Percentiles rank a stretch among this genome's conserved stretches.
Conservation (phyloP, 2,113 vertebrate genomes). For the Cyphomyrus plagiostoma region DNA sequence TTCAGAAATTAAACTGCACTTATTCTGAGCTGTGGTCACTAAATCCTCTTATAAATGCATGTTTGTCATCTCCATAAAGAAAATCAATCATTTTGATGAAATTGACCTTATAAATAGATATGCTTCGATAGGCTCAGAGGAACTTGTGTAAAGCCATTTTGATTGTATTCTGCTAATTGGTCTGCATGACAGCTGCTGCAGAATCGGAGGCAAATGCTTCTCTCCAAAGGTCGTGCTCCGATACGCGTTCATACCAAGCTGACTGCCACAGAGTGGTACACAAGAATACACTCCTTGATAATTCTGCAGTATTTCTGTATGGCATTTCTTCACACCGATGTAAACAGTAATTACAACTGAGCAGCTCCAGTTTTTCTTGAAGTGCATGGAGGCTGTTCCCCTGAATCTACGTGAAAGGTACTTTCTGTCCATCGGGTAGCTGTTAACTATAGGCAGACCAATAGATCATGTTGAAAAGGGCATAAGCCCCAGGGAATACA, state of each 20-base stretch:
- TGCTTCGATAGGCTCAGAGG: background rate
- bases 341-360: background rate
- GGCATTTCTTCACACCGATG: background rate
- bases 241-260: too few species aligned
- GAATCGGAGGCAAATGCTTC: background rate
- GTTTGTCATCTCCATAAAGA: background rate
- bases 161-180: background rate
- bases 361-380: background rate
- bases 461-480: conserved; percentile 89
- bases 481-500: conserved; percentile 81
- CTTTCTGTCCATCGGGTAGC: background rate
- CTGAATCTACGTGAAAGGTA: background rate
- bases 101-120: background rate
- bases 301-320: background rate
- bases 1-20: background rate
- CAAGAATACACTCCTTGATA: background rate
- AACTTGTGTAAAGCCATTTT: background rate
- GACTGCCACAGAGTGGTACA: background rate
- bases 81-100: background rate
- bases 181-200: background rate
- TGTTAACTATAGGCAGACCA: conserved; percentile 85
- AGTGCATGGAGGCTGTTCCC: background rate
- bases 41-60: background rate
- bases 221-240: background rate
- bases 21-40: background rate